phyloP scores from a whole-genome alignment of 2,888 invertebrate genomes.

The Resseliella maxima region DNA sequence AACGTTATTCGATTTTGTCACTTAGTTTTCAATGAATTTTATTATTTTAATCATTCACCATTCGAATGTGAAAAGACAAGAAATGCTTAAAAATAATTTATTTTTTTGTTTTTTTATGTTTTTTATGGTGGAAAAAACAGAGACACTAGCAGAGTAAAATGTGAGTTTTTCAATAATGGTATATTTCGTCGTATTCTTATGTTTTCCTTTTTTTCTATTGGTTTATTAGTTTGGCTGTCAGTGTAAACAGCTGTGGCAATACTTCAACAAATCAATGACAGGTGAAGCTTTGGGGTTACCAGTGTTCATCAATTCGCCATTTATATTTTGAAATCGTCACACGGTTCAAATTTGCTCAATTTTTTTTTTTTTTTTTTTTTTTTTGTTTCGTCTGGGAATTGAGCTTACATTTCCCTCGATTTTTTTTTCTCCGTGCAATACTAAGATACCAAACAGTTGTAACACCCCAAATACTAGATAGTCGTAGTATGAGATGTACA shows the following conservation, averaged over 20 bases:
- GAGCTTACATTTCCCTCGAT: too few species aligned
- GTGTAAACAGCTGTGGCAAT: conserved; percentile 41
- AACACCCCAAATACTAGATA: too few species aligned
- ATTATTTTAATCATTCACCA: background rate
- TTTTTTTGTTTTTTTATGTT: too few species aligned
- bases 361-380: background rate
- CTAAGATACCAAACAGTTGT: too few species aligned
- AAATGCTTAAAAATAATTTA: background rate
- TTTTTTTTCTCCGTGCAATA: too few species aligned
- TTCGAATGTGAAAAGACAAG: background rate
- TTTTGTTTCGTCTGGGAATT: too few species aligned
- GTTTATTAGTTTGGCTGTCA: conserved; percentile 2
- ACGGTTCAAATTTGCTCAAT: conserved; percentile 11
- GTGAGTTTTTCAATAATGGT: background rate
- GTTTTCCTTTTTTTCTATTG: conserved; percentile 25
- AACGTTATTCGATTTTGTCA: too few species aligned
- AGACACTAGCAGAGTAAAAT: background rate
- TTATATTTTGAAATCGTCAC: background rate
- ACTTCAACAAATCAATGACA: background rate
- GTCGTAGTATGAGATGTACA: too few species aligned
- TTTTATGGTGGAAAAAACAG: background rate
- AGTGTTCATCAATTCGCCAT: background rate
- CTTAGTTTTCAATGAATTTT: background rate
- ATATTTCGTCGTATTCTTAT: background rate
- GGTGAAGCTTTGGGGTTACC: background rate